A percentile compares a stretch with the other conserved stretches of the same genome.
Conservation (phyloP, 2,113 vertebrate genomes). For the Phyllopteryx taeniolatus region DNA sequence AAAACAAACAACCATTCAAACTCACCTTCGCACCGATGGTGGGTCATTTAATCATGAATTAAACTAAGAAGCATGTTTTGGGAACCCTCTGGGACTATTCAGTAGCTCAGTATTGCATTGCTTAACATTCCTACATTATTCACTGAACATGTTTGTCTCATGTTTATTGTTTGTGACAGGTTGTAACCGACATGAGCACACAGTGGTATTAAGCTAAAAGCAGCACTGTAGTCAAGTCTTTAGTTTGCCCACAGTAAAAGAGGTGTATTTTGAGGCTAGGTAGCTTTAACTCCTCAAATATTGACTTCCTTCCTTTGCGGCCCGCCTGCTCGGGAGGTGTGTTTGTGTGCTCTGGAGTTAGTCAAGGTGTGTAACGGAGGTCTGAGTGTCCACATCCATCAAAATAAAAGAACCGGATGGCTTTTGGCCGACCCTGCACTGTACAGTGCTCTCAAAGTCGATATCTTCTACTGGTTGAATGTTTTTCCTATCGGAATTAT, state of each 20-base stretch:
- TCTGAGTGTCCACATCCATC: constrained; percentile 66
- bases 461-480: background rate
- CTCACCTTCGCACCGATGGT: no score
- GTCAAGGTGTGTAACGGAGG: constrained; percentile 57
- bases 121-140: no score
- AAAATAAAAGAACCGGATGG: constrained; percentile 65
- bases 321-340: constrained; percentile 60
- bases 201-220: constrained; percentile 19
- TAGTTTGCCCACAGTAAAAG: constrained; percentile 38
- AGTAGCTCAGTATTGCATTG: no score
- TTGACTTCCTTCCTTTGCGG: constrained; percentile 67
- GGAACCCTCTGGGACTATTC: no score
- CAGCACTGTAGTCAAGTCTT: constrained; percentile 34
- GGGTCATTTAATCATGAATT: no score
- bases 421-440: constrained; percentile 39
- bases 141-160: background rate
- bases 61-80: no score
- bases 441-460: background rate
- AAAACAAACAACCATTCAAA: no score
- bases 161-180: background rate
- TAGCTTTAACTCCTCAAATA: constrained; percentile 63
- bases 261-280: constrained; percentile 37
- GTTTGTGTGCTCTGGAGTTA: constrained; percentile 69
- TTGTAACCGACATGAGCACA: constrained; percentile 17
- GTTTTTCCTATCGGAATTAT: no score